Percentiles rank a stretch among this genome's conserved stretches.
These are phyloP conservation scores for Empidonax alnorum DNA, from an alignment of 2,113 vertebrate species.

Conservation along the genomic window DNA sequence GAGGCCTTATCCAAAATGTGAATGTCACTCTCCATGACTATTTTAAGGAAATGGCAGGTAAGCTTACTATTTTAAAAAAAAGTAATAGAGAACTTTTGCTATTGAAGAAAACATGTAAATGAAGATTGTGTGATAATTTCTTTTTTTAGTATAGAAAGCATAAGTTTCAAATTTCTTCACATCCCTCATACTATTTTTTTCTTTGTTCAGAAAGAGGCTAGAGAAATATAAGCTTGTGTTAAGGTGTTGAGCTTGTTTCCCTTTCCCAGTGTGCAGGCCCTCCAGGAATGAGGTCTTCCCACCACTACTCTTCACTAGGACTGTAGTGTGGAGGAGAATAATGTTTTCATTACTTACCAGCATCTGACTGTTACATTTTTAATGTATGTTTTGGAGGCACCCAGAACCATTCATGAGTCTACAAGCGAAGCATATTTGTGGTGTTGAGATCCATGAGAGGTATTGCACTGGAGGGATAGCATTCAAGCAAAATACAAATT, in stretches of 20 bases:
- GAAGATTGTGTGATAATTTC: background rate
- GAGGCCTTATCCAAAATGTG: background rate
- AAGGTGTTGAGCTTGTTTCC: background rate
- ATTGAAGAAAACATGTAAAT: background rate
- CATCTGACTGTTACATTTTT: background rate
- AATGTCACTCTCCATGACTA: background rate
- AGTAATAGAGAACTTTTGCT: background rate
- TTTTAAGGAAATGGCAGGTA: background rate
- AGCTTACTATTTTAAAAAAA: background rate
- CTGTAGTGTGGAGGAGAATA: background rate
- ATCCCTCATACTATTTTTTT: fast-evolving
- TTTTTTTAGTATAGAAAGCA: background rate
- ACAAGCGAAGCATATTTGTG: background rate
- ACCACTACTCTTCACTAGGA: background rate
- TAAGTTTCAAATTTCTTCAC: background rate
- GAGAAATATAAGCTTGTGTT: background rate
- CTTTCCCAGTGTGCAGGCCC: background rate
- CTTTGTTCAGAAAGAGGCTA: background rate
- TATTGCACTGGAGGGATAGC: background rate
- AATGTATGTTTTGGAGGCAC: background rate
- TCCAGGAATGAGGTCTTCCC: background rate
- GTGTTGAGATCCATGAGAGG: background rate
- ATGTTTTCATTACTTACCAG: background rate
- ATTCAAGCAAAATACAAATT: background rate
- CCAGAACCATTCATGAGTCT: background rate